Evolutionary conservation across 2,113 vertebrate species (phyloP).

Genomic region (Calcarius ornatus): DNA sequence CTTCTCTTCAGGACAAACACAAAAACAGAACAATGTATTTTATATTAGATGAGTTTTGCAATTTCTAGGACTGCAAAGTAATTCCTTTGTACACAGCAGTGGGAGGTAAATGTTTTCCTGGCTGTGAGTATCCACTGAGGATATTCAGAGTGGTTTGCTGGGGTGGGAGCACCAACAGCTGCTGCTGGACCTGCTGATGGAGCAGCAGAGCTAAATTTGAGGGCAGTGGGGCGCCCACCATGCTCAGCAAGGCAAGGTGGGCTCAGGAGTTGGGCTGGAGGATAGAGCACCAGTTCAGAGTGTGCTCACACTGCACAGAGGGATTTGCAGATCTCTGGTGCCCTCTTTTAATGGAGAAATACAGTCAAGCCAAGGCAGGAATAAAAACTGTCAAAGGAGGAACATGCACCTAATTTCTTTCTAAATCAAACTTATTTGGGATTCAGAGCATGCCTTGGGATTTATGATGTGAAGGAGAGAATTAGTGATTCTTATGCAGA

Average conservation of each 20-base stretch:
- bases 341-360: background rate
- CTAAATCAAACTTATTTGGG: background rate
- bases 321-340: background rate
- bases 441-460: slow-evolving; percentile 18
- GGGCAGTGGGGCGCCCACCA: background rate
- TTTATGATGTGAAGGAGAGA: slow-evolving; percentile 5
- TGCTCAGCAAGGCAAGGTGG: background rate
- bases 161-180: background rate
- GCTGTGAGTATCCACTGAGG: background rate
- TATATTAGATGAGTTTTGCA: slow-evolving; percentile 1
- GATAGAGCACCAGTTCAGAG: background rate
- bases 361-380: background rate
- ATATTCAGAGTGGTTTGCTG: background rate
- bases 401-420: background rate
- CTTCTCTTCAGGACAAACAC: slow-evolving; percentile 11
- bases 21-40: background rate
- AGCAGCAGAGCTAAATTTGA: background rate
- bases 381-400: background rate
- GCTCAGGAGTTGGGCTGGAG: background rate
- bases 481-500: background rate
- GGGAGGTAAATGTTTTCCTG: background rate
- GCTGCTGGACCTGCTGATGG: background rate
- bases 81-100: background rate
- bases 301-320: background rate
- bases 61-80: background rate